Evolutionary conservation across 2,797 vertebrate species (phyloP).

Genomic region (Cottoperca gobio): DNA sequence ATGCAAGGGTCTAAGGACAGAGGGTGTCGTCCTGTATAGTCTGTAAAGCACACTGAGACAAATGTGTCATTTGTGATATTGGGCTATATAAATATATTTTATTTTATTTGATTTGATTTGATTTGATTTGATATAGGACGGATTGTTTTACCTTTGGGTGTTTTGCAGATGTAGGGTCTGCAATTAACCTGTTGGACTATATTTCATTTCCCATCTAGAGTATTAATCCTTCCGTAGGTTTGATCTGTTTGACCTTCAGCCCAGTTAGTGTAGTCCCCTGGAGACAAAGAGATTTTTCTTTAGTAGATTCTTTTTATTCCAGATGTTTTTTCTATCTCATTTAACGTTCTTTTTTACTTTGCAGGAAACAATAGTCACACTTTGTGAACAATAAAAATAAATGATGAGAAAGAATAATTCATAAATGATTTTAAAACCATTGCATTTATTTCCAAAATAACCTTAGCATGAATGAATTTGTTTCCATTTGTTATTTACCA

Average conservation of each 20-base stretch:
- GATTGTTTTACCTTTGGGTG: constrained; percentile 48
- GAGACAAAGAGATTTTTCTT: neutral
- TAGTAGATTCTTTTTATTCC: neutral
- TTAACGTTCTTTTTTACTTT: neutral
- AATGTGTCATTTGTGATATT: no score
- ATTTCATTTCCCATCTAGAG: constrained; percentile 20
- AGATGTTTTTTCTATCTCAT: neutral
- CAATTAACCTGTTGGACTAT: fast-evolving
- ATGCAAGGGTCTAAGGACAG: no score
- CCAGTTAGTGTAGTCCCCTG: constrained; percentile 63
- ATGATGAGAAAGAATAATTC: neutral
- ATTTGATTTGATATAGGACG: no score
- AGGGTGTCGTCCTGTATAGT: no score
- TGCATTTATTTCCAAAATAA: neutral
- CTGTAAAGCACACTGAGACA: no score
- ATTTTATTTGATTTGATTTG: no score
- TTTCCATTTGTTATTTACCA: neutral
- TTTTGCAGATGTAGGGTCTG: constrained; percentile 48
- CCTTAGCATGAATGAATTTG: no score
- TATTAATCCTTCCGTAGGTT: neutral
- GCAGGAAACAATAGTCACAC: neutral
- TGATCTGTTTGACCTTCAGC: neutral
- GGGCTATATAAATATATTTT: no score
- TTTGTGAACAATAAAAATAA: neutral
- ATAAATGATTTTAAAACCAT: neutral